These are phyloP conservation scores for Takifugu flavidus DNA, from an alignment of 2,113 vertebrate species.

Conservation along the genomic window DNA sequence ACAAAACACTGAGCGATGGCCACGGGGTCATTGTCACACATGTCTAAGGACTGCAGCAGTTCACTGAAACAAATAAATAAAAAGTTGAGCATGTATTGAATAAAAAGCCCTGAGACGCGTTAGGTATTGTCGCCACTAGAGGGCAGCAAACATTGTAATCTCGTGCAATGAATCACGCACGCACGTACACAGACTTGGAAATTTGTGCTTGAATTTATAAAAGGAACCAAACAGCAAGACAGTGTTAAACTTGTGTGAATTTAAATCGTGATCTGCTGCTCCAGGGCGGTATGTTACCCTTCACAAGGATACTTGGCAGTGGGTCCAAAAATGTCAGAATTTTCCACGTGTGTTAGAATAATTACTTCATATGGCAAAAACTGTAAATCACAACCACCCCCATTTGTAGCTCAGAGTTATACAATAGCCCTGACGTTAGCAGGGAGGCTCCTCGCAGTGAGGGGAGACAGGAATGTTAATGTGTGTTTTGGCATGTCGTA, in stretches of 20 bases:
- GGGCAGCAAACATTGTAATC: slow-evolving; percentile 33
- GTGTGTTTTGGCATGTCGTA: slow-evolving; percentile 53
- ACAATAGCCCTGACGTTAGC: slow-evolving; percentile 16
- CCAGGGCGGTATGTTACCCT: no score
- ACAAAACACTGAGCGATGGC: slow-evolving; percentile 93
- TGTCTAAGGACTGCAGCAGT: slow-evolving; percentile 87
- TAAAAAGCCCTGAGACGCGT: background rate
- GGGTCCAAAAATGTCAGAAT: no score
- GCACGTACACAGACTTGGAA: no score
- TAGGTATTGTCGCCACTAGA: slow-evolving; percentile 28
- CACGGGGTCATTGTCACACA: slow-evolving; percentile 88
- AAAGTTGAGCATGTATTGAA: background rate
- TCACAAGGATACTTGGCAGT: no score
- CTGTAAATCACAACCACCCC: slow-evolving; percentile 5
- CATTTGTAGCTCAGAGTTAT: slow-evolving; percentile 3
- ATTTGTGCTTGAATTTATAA: no score
- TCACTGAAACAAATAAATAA: slow-evolving; percentile 72
- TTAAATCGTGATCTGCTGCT: no score
- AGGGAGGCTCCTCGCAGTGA: slow-evolving; percentile 28
- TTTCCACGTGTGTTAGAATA: no score
- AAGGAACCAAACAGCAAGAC: no score
- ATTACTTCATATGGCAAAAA: no score
- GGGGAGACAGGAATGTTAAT: slow-evolving; percentile 50
- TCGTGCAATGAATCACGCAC: background rate
- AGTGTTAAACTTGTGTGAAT: no score